These are phyloP conservation scores for Pseudochirops corinnae DNA, from an alignment of 2,797 vertebrate genomes.

Conservation along the genomic window DNA sequence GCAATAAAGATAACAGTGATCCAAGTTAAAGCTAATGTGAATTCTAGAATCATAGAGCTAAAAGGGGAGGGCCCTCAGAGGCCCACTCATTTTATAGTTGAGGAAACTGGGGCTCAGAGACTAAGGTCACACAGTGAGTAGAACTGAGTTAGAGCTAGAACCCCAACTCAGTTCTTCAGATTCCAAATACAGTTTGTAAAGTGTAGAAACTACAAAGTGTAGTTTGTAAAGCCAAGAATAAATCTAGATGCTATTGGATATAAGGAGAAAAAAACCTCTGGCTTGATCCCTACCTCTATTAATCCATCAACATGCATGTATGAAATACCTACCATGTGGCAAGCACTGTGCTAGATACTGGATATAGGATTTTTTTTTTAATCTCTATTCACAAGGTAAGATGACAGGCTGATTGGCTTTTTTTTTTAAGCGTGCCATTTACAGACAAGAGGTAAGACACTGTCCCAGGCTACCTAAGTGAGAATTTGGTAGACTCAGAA, in stretches of 20 bases:
- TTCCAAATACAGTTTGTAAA: not conserved
- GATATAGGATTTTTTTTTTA: not conserved
- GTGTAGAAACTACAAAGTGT: not conserved
- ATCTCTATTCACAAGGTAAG: not conserved
- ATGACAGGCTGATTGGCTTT: constrained; percentile 17
- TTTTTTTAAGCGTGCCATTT: not conserved
- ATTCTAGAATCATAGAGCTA: not conserved
- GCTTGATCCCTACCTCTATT: not conserved
- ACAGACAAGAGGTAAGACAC: not conserved
- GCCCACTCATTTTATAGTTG: not conserved
- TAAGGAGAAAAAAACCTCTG: not conserved
- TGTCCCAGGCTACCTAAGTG: not conserved
- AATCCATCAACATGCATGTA: not conserved
- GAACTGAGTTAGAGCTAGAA: not conserved
- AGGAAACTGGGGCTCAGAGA: not conserved
- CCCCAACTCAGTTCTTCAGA: not conserved
- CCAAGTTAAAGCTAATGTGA: constrained; percentile 27
- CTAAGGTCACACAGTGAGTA: not conserved
- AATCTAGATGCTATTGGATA: not conserved
- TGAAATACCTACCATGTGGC: not conserved
- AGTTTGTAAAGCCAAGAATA: not conserved
- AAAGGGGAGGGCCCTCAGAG: not conserved
- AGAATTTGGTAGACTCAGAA: not conserved
- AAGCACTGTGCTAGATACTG: not conserved
- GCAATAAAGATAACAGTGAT: not conserved